A percentile compares a stretch with the other conserved stretches of the same genome.
phyloP scores from a whole-genome alignment of 1,140 invertebrate genomes.

The Tetragnatha versicolor region DNA sequence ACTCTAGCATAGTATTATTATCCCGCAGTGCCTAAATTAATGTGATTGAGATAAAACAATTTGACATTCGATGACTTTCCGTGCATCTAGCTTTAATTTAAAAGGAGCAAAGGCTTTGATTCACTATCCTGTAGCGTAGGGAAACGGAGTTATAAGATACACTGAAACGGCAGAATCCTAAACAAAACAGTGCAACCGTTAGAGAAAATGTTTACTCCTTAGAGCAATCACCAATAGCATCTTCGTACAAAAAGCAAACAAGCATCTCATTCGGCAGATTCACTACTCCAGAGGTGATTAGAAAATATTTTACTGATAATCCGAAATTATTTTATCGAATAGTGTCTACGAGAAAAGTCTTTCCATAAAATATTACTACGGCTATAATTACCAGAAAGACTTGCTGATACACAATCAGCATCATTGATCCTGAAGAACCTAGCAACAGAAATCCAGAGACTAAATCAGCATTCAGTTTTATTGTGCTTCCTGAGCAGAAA shows the following conservation, averaged over 20 bases:
- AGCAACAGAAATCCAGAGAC: not conserved
- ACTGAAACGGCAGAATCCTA: too few relatives aligned
- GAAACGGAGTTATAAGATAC: too few relatives aligned
- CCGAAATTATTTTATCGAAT: slow-evolving; percentile 8
- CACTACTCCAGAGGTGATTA: not conserved
- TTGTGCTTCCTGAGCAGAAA: not conserved
- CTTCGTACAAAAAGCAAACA: not conserved
- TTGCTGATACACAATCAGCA: slow-evolving; percentile 10
- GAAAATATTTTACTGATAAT: not conserved
- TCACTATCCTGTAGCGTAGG: too few relatives aligned
- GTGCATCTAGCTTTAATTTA: too few relatives aligned
- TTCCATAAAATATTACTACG: slow-evolving; percentile 4
- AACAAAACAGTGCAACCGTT: too few relatives aligned
- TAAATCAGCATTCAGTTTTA: slow-evolving; percentile 2
- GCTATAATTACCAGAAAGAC: slow-evolving; percentile 14
- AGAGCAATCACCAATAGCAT: too few relatives aligned
- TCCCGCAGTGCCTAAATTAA: too few relatives aligned
- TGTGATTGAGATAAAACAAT: too few relatives aligned
- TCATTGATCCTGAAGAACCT: slow-evolving; percentile 2
- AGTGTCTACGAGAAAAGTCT: not conserved
- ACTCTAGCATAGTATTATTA: too few relatives aligned
- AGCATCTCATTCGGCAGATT: not conserved
- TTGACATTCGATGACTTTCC: too few relatives aligned
- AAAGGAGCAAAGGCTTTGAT: too few relatives aligned
- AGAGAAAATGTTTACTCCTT: too few relatives aligned